These are phyloP conservation scores for Camponotus floridanus DNA, from an alignment of 1,140 invertebrate species.

Conservation along the genomic window DNA sequence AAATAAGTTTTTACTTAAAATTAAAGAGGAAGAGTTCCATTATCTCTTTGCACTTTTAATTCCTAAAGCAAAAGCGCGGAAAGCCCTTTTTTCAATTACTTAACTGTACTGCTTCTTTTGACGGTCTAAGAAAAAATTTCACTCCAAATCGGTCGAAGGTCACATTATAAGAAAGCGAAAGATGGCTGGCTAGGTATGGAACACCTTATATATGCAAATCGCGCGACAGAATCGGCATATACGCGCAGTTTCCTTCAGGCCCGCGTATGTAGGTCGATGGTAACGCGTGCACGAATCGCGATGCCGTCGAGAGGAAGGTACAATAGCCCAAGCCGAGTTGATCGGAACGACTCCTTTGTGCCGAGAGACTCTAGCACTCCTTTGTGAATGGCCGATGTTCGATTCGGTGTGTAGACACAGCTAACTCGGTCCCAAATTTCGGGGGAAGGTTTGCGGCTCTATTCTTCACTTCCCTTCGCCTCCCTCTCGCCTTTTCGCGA, in stretches of 20 bases:
- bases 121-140: background rate
- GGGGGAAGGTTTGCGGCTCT: conserved; percentile 55
- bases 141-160: background rate
- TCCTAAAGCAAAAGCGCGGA: too few relatives aligned
- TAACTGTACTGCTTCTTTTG: background rate
- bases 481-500: conserved; percentile 6
- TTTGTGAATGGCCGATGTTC: conserved; percentile 68
- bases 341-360: conserved; percentile 70
- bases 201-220: conserved; percentile 1
- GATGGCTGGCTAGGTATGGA: background rate
- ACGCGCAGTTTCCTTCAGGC: background rate
- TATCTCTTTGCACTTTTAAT: background rate
- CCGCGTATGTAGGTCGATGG: conserved; percentile 42
- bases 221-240: background rate
- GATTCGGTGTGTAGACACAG: conserved; percentile 62
- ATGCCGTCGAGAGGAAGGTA: conserved; percentile 43
- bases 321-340: conserved; percentile 66
- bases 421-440: conserved; percentile 65
- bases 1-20: conserved; percentile 7
- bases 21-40: background rate
- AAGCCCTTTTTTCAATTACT: background rate
- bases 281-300: conserved; percentile 54
- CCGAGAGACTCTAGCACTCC: conserved; percentile 42
- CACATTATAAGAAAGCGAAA: background rate
- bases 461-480: conserved; percentile 29